Evolutionary conservation across 2,113 vertebrate species (phyloP).

Genomic region (Trichechus manatus): DNA sequence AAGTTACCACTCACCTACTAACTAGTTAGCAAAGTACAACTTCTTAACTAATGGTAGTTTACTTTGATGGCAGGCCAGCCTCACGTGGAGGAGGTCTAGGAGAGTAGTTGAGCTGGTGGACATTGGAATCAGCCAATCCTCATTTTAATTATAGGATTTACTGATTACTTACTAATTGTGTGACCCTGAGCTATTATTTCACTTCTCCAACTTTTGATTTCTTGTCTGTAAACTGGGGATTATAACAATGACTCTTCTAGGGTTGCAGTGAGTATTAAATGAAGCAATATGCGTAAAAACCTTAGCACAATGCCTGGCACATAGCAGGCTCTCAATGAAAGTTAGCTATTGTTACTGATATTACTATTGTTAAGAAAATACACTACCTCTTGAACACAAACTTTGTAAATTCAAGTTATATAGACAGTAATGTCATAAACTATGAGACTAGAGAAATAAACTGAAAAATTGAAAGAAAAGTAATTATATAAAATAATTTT

Average conservation of each 20-base stretch:
- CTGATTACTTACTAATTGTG: background rate
- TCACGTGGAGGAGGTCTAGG: background rate
- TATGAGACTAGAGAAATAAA: constrained; percentile 26
- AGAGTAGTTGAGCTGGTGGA: background rate
- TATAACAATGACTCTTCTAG: background rate
- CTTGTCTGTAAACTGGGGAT: constrained; percentile 9
- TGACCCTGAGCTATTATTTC: background rate
- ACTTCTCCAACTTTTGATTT: background rate
- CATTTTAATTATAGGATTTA: background rate
- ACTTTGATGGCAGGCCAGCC: background rate
- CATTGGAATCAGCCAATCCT: background rate
- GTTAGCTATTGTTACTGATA: background rate
- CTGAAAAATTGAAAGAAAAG: background rate
- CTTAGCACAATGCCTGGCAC: background rate
- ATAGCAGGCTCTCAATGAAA: background rate
- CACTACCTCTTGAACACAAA: background rate
- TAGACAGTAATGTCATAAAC: background rate
- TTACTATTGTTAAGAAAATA: background rate
- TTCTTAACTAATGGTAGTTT: background rate
- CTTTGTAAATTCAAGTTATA: background rate
- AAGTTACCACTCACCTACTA: too few species aligned
- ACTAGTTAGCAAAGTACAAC: too few species aligned
- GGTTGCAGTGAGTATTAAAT: background rate
- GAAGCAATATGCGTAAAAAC: background rate
- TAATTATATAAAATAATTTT: constrained; percentile 24